Conservation (phyloP, 2,797 vertebrate genomes). For the Spatula versicolor region DNA sequence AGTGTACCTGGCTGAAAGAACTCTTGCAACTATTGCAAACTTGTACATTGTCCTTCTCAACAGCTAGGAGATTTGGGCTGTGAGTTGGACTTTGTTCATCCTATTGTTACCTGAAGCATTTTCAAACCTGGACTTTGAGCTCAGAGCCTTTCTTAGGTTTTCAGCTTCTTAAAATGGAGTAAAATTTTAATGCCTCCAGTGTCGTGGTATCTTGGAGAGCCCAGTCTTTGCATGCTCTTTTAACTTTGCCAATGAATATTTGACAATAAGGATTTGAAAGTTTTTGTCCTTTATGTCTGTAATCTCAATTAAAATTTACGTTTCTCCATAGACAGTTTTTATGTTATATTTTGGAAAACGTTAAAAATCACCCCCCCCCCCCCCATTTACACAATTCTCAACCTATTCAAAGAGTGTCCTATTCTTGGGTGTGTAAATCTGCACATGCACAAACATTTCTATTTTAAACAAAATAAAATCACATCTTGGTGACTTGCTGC, state of each 20-base stretch:
- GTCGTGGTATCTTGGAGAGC: background rate
- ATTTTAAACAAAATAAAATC: background rate
- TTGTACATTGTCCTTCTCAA: background rate
- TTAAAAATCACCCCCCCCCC: background rate
- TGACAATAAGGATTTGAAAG: background rate
- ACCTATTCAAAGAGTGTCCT: background rate
- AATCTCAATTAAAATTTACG: background rate
- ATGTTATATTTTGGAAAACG: background rate
- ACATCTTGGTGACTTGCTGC: background rate
- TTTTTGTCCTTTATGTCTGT: background rate
- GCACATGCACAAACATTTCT: background rate
- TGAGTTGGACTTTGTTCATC: rapidly evolving
- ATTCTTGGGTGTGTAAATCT: background rate
- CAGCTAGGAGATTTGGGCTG: background rate
- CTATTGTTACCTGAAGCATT: background rate
- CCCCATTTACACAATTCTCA: background rate
- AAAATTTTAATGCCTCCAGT: background rate
- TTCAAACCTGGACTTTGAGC: background rate
- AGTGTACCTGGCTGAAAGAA: background rate
- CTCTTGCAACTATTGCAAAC: background rate
- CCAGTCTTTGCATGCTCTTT: background rate
- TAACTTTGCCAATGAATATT: background rate
- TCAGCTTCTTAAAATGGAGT: background rate
- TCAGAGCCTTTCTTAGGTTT: background rate
- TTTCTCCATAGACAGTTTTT: background rate